Base-by-base conservation (phyloP, 2,113 vertebrate species). In the Myodes glareolus region DNA sequence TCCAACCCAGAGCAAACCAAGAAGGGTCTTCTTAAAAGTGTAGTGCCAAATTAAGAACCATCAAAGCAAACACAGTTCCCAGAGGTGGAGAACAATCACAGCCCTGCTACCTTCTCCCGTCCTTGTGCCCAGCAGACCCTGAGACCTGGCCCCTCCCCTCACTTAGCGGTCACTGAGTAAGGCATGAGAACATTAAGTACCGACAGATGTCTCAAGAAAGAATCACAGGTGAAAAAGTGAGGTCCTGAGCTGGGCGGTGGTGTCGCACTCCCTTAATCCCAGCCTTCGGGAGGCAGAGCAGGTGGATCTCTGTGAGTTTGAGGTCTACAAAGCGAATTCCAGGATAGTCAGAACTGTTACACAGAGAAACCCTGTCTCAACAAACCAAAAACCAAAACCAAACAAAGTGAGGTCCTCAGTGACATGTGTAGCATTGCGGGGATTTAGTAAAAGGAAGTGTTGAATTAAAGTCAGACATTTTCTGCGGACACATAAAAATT, bases 401-500 rank as follows among this genome's bases (percentile, higher is more conserved):
- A n/a, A 19, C 16, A 72, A n/a, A 77, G 39, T 6, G 27, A 45
- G 39, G 55, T 29, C 39, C 36, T 42, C 55, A 80, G 47, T 72
- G 52, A 87, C 7, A 9, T 19, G 61, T 47, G 25, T 14, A 39
- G 36, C 76, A 36, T 25, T 42, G 81, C 16, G 8, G 3, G 7
- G 23, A 52, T 39, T 91, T 93, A 72, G 47, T 29, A 92, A 92
- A 80, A 42, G n/a, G 42, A 95, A 96, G 31, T 75, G n/a, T 10
- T 36, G n/a, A 63, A 91, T 29, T 47, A 42, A 92, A 90, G 72
- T n/a, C 47, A 55, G 7, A 7, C 78, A n/a, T 89, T 89, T 97
- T 89, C 92, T 86, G 58, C 55, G 52, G 19, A 77, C 39, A 91
- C 77, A n/a, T 78, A 86, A 92, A 92, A 92, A 75, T 84, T 55